Conservation (phyloP, 2,113 vertebrate genomes). For the Fulmarus glacialis region DNA sequence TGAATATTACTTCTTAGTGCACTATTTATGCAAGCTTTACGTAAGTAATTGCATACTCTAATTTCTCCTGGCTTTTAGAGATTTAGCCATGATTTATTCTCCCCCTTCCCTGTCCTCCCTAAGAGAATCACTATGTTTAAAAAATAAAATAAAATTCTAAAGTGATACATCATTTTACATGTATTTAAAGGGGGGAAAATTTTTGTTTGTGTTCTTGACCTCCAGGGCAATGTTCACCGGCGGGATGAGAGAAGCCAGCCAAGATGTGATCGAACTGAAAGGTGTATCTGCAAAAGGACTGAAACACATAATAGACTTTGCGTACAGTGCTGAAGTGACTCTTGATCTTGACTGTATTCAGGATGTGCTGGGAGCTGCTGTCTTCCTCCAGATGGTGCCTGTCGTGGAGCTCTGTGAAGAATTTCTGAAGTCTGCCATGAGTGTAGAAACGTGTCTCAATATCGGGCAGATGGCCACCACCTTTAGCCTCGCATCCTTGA, state of each 20-base stretch:
- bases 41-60: neutral
- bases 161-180: neutral
- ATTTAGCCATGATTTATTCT: neutral
- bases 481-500: slow-evolving; percentile 92
- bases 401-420: slow-evolving; percentile 97
- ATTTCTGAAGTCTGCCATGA: slow-evolving; percentile 97
- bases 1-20: neutral
- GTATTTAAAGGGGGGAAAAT: neutral
- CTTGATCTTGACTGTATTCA: slow-evolving; percentile 96
- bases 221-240: slow-evolving; percentile 98
- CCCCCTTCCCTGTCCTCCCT: neutral
- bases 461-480: slow-evolving; percentile 98
- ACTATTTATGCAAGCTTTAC: neutral
- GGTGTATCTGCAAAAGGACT: slow-evolving; percentile 91
- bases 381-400: slow-evolving; percentile 96
- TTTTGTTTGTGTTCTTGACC: slow-evolving; percentile 22
- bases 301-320: slow-evolving; percentile 95
- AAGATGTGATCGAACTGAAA: slow-evolving; percentile 91
- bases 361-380: slow-evolving; percentile 94
- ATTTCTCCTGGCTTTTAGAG: neutral
- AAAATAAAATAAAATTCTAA: neutral
- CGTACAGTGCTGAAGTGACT: slow-evolving; percentile 94
- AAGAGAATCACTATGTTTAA: neutral
- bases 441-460: slow-evolving; percentile 94
- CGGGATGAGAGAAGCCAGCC: slow-evolving; percentile 93